Evolutionary conservation across 1,140 invertebrate species (phyloP).

Genomic region (Acarapis woodi): DNA sequence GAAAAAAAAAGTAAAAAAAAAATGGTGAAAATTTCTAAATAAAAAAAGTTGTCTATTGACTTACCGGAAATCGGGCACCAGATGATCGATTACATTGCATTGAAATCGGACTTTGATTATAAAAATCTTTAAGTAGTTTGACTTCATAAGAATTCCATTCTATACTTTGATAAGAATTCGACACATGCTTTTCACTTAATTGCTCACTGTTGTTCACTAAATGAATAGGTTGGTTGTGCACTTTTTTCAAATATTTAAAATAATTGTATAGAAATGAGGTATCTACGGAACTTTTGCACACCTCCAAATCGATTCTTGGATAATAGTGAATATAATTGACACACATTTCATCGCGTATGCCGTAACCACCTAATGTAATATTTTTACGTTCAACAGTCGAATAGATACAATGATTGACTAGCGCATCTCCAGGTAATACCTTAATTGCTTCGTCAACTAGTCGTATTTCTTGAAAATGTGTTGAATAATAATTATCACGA

Average conservation of each 20-base stretch:
- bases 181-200: slow-evolving; percentile 8
- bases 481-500: slow-evolving; percentile 78
- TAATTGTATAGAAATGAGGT: slow-evolving; percentile 44
- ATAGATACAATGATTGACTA: slow-evolving; percentile 70
- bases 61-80: slow-evolving; percentile 44
- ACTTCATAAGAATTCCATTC: slow-evolving; percentile 48
- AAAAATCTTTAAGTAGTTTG: slow-evolving; percentile 38
- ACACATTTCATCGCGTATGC: slow-evolving; percentile 98
- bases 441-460: slow-evolving; percentile 39
- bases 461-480: slow-evolving; percentile 93
- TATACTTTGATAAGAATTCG: slow-evolving; percentile 38
- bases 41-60: too few relatives aligned
- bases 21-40: too few relatives aligned
- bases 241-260: slow-evolving; percentile 53
- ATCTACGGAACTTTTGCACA: slow-evolving; percentile 82
- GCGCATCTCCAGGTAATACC: slow-evolving; percentile 63
- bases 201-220: too few relatives aligned
- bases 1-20: too few relatives aligned
- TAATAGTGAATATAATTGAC: slow-evolving; percentile 98
- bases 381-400: slow-evolving; percentile 39
- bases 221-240: slow-evolving; percentile 7
- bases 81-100: slow-evolving; percentile 84
- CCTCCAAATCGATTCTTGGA: slow-evolving; percentile 60
- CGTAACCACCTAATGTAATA: slow-evolving; percentile 58
- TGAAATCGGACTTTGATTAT: slow-evolving; percentile 52